Percentiles rank a stretch among this genome's conserved stretches.
phyloP scores from a whole-genome alignment of 1,140 invertebrate species.

The Catajapyx aquilonaris region DNA sequence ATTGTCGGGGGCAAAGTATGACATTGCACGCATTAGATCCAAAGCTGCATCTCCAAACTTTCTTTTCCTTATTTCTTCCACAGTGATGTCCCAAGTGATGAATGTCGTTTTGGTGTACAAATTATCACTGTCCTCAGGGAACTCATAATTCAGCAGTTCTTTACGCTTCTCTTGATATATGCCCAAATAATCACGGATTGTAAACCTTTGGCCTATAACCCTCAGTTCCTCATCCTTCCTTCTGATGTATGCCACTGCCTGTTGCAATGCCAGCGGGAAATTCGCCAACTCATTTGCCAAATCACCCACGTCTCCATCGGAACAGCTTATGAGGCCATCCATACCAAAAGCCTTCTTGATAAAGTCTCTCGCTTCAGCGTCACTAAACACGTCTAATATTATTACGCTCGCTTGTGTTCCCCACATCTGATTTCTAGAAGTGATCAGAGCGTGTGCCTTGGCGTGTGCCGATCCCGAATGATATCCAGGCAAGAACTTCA shows the following conservation, averaged over 20 bases:
- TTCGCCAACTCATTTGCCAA: conserved; percentile 6
- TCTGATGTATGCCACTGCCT: conserved; percentile 8
- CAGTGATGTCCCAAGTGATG: conserved; percentile 10
- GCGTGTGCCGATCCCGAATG: no score
- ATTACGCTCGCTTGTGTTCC: conserved; percentile 3
- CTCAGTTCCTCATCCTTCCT: conserved; percentile 2
- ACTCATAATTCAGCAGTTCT: conserved; percentile 8
- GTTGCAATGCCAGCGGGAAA: conserved; percentile 11
- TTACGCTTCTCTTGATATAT: conserved; percentile 8
- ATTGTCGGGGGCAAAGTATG: conserved; percentile 7
- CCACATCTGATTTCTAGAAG: conserved; percentile 10
- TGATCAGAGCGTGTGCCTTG: conserved; percentile 11
- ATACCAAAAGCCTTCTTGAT: conserved; percentile 9
- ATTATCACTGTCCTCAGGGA: conserved; percentile 6
- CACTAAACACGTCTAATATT: conserved; percentile 5
- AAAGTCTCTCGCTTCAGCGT: conserved; percentile 10
- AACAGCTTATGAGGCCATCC: no score
- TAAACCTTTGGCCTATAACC: conserved; percentile 5
- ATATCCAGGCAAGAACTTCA: conserved; percentile 10
- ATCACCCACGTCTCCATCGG: conserved; percentile 7
- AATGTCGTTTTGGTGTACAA: conserved; percentile 11
- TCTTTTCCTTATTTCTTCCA: conserved; percentile 8
- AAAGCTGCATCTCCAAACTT: conserved; percentile 8
- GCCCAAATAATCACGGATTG: conserved; percentile 8
- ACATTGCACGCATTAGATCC: conserved; percentile 5